Conservation (phyloP, 2,888 invertebrate genomes). For the Keiferia lycopersicella region DNA sequence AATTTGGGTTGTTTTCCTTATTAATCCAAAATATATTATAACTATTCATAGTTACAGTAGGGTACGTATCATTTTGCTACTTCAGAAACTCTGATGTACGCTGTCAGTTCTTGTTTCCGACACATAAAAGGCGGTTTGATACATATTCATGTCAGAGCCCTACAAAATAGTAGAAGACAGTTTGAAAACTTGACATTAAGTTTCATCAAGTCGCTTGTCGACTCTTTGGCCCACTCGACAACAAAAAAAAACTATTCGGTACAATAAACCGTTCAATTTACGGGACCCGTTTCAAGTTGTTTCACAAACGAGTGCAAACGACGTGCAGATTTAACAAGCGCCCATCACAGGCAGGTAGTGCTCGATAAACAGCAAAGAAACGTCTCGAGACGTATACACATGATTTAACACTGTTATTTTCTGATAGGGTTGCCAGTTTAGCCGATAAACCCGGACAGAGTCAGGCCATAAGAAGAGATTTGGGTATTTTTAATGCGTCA, state of each 20-base stretch:
- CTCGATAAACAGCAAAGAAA: constrained; percentile 19
- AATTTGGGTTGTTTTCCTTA: neutral
- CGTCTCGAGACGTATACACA: constrained; percentile 17
- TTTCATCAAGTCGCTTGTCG: no score
- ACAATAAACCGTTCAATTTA: neutral
- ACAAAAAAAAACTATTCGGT: neutral
- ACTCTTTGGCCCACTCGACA: no score
- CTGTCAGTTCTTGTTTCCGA: no score
- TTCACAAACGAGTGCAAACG: constrained; percentile 8
- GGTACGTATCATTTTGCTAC: neutral
- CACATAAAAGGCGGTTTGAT: no score
- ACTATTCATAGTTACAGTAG: neutral
- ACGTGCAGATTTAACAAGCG: constrained; percentile 8
- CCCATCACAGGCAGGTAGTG: constrained; percentile 22
- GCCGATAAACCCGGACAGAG: no score
- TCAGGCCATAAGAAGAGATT: no score
- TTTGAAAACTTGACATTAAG: no score
- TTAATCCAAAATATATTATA: neutral
- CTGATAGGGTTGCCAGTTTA: no score
- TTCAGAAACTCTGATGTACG: no score
- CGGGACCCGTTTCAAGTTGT: neutral
- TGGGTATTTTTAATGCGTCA: no score
- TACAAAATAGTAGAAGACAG: no score
- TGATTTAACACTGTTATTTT: constrained; percentile 36
- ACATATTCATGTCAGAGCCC: no score